Evolutionary conservation across 2,113 vertebrate species (phyloP).

Genomic region (Eonycteris spelaea): DNA sequence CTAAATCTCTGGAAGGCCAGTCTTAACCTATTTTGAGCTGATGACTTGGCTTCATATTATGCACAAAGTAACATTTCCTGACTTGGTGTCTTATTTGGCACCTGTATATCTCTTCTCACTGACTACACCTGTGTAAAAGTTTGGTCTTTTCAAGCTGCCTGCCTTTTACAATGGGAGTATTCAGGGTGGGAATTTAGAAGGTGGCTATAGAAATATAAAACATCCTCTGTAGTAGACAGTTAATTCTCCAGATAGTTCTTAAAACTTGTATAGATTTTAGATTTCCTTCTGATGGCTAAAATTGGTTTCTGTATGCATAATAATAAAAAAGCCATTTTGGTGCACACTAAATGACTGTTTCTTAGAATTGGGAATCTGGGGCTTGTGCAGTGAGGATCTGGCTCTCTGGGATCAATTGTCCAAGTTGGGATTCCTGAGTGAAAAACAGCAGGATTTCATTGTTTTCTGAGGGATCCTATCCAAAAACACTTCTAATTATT

Average conservation of each 20-base stretch:
- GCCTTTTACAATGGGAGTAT: background rate
- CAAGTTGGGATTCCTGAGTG: background rate
- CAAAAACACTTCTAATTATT: background rate
- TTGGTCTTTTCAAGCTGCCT: background rate
- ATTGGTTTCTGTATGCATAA: background rate
- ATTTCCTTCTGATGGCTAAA: background rate
- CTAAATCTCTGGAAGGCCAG: background rate
- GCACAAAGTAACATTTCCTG: background rate
- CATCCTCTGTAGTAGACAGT: background rate
- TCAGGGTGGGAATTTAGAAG: background rate
- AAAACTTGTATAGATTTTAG: background rate
- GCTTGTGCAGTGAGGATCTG: background rate
- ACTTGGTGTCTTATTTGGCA: background rate
- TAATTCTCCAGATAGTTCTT: conserved; percentile 2
- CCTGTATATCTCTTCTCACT: background rate
- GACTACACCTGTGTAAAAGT: background rate
- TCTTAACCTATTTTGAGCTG: background rate
- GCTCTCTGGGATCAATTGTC: background rate
- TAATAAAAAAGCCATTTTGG: background rate
- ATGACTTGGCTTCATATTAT: background rate
- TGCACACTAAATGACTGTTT: background rate
- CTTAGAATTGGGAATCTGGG: background rate
- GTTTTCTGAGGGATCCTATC: background rate
- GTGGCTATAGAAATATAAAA: background rate
- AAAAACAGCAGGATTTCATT: background rate